phyloP scores from a whole-genome alignment of 2,113 vertebrate species.

The Uria aalge region DNA sequence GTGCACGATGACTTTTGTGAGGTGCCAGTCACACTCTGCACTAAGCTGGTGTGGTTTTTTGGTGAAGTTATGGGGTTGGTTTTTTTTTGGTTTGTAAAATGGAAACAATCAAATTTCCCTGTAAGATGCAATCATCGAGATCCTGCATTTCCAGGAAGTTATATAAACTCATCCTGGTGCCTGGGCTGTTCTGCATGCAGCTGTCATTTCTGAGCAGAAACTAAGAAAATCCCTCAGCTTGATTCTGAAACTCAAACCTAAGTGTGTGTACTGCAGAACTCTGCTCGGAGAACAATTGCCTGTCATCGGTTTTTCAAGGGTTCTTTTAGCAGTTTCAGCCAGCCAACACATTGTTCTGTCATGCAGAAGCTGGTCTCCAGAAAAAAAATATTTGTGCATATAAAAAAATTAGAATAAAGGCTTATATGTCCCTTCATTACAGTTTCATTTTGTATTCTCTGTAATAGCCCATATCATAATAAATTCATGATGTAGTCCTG shows the following conservation, averaged over 20 bases:
- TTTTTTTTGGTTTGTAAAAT: background rate
- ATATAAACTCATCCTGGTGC: background rate
- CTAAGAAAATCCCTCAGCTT: background rate
- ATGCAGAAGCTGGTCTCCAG: constrained; percentile 34
- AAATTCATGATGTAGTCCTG: constrained; percentile 64
- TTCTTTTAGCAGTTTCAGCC: background rate
- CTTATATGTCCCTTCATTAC: constrained; percentile 14
- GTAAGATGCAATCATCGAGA: background rate
- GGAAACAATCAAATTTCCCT: background rate
- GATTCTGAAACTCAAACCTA: constrained; percentile 10
- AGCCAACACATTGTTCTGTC: background rate
- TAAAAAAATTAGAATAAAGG: constrained; percentile 8
- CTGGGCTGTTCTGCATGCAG: background rate
- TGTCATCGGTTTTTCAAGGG: constrained; percentile 27
- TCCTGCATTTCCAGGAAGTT: background rate
- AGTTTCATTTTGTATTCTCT: constrained; percentile 53
- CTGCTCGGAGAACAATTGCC: background rate
- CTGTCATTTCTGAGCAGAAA: constrained; percentile 20
- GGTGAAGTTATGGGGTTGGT: background rate
- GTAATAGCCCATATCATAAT: constrained; percentile 60
- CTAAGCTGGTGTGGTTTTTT: background rate
- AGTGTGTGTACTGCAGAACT: background rate
- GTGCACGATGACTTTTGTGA: background rate
- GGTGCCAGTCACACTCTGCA: background rate
- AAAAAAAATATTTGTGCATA: background rate